phyloP scores from a whole-genome alignment of 2,888 invertebrate species.

The Portevinia maculata region DNA sequence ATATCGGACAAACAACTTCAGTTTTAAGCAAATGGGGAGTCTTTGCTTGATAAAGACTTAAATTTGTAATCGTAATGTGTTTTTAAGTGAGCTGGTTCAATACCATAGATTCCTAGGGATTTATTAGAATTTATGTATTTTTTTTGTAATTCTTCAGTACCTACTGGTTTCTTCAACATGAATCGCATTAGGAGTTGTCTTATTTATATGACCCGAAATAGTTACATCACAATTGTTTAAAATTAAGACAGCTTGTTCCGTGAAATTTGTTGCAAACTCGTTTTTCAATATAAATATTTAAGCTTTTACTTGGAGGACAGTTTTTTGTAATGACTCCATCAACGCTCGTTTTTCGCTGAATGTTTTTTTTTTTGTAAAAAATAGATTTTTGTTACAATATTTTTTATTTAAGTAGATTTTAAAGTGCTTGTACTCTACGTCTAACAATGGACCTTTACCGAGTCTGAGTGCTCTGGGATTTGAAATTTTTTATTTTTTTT shows the following conservation, averaged over 20 bases:
- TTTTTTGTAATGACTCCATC: slow-evolving; percentile 4
- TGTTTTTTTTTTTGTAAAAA: slow-evolving; percentile 13
- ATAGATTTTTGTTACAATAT: background rate
- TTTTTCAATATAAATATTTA: background rate
- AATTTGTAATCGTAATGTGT: too few species aligned
- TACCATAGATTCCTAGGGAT: background rate
- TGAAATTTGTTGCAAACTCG: slow-evolving; percentile 2
- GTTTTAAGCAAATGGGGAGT: too few species aligned
- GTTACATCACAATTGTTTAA: background rate
- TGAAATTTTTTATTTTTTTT: slow-evolving; percentile 1
- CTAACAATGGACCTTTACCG: too few species aligned
- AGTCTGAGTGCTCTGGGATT: too few species aligned
- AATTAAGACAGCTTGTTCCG: background rate
- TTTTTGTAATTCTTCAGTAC: background rate
- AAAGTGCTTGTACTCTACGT: background rate
- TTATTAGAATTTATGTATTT: background rate
- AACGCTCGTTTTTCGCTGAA: slow-evolving; percentile 5
- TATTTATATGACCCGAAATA: background rate
- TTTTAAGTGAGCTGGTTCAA: background rate
- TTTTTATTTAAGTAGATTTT: slow-evolving; percentile 10
- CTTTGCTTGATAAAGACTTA: too few species aligned
- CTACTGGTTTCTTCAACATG: background rate
- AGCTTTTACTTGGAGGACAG: background rate
- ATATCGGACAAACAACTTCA: too few species aligned
- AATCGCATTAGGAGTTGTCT: background rate